Evolutionary conservation across 2,797 vertebrate species (phyloP).

Genomic region (Spondyliosoma cantharus): DNA sequence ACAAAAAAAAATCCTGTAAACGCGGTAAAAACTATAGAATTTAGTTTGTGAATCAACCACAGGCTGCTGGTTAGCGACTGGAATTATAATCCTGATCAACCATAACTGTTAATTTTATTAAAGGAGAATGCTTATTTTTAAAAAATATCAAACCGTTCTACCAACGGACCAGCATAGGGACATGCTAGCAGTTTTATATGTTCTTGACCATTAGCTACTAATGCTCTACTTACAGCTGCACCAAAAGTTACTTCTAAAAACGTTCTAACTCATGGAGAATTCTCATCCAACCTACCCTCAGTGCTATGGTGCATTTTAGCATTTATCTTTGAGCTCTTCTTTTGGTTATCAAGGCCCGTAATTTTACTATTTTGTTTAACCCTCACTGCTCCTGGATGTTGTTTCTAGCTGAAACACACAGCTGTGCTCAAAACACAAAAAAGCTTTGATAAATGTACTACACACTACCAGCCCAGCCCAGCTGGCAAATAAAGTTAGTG

Average conservation of each 20-base stretch:
- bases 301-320: neutral
- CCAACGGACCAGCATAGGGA: neutral
- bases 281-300: neutral
- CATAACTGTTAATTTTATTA: neutral
- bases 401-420: neutral
- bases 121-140: neutral
- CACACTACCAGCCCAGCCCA: neutral
- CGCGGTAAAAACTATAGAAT: slow-evolving; percentile 1
- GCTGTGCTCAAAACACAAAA: neutral
- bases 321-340: neutral
- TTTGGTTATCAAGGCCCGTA: neutral
- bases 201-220: neutral
- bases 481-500: neutral
- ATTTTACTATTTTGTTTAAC: neutral
- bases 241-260: neutral
- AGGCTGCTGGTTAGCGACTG: neutral
- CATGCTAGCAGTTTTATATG: neutral
- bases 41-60: neutral
- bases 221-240: neutral
- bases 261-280: neutral
- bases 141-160: neutral
- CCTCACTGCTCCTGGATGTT: neutral
- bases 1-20: slow-evolving; percentile 8
- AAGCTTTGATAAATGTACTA: neutral
- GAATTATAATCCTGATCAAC: neutral